phyloP scores from a whole-genome alignment of 2,113 vertebrate genomes.

The Poeciliopsis occidentalis region DNA sequence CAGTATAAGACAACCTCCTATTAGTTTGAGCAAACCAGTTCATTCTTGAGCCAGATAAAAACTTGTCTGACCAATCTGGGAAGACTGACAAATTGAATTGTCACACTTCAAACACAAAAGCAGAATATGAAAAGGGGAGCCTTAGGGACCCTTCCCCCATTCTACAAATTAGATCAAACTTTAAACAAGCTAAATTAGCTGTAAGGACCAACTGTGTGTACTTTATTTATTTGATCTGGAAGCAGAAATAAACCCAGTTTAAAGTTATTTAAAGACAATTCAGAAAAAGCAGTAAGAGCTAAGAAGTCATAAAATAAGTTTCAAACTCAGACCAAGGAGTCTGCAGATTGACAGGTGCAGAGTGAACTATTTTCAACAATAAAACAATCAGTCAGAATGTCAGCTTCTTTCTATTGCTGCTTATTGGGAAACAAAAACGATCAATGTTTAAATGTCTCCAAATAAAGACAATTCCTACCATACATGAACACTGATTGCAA shows the following conservation, averaged over 20 bases:
- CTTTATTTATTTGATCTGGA: not conserved
- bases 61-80: constrained; percentile 35
- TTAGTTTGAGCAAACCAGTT: constrained; percentile 31
- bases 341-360: constrained; percentile 4
- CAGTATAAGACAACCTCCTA: constrained; percentile 24
- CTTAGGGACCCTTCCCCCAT: not conserved
- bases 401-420: not conserved
- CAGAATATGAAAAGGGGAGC: constrained; percentile 47
- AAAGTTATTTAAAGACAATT: not conserved
- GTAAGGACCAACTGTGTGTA: not conserved
- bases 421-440: constrained; percentile 12
- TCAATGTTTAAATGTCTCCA: constrained; percentile 1
- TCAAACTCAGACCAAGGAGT: not conserved
- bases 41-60: constrained; percentile 44
- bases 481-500: constrained; percentile 6
- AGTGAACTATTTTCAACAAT: constrained; percentile 9
- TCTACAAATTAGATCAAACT: constrained; percentile 42
- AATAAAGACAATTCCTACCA: constrained; percentile 13
- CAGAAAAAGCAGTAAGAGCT: not conserved
- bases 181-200: not conserved
- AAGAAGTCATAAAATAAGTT: not conserved
- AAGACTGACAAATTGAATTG: constrained; percentile 47
- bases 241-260: constrained; percentile 3
- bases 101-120: constrained; percentile 58
- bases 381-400: constrained; percentile 32